Base-by-base conservation (phyloP, 2,797 vertebrate genomes). In the Heterohyrax brucei region DNA sequence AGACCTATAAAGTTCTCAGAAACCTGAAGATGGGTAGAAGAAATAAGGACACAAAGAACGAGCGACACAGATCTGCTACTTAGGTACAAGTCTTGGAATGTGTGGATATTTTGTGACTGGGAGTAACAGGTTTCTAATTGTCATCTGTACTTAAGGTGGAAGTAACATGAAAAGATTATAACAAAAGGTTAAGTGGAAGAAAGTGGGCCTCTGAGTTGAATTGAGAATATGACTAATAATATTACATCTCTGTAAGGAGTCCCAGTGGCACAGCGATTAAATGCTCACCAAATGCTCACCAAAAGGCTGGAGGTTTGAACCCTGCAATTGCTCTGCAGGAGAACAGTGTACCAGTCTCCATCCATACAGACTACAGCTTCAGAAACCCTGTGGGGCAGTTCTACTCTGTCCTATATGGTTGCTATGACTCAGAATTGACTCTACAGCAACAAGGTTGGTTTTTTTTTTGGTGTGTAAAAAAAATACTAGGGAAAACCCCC, bases 141-240 rank as follows among this genome's bases (percentile, higher is more conserved):
- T 30, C 24, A 14, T 7, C 14, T 22, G 22, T 7, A 64, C 10
- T 75, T 76, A 70, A 96, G 64, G 59, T 19, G 39, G 18, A 93
- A 76, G 72, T 33, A 48, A 86, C 64, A 61, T 21, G 16, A 39
- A 50, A 76, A 61, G 28, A 28, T 85, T 56, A 81, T 5, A 30
- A 64, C 9, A 59, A 21, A 87, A 75, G 79, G 70, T 76, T 86
- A 95, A 73, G 76, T 64, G 18, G 33, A 14, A 12, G 95, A 78
- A 61, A 76, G 53, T 9, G 77, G 18, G 28, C 28, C 56, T 94
- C 89, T 87, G 62, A 92, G 81, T 16, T 87, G 73, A 84, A 56
- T 18, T 73, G 0, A 89, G 30, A 94, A 39, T 12, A 24, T 3
- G 21, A 61, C 7, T 77, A 16, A 28, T 66, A 12, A 30, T 30